These are phyloP conservation scores for Propithecus deckenii DNA, from an alignment of 2,797 vertebrate genomes.

Conservation along the genomic window DNA sequence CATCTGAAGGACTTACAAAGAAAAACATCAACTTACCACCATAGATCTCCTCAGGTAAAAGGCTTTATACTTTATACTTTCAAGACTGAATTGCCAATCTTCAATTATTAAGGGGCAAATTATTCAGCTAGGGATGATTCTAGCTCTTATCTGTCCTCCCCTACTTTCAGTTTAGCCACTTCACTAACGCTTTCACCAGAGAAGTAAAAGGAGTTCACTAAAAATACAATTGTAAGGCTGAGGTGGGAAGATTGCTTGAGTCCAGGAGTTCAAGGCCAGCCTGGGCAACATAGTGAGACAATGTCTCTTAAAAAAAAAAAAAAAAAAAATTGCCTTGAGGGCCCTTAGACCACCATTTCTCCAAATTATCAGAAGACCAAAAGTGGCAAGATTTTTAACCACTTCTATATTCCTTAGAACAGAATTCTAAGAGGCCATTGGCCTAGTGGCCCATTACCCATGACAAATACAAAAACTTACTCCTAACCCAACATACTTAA, in stretches of 20 bases:
- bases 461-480: constrained; percentile 37
- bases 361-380: constrained; percentile 39
- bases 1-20: constrained; percentile 17
- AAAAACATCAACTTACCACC: not conserved
- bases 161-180: constrained; percentile 30
- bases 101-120: constrained; percentile 1
- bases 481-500: not conserved
- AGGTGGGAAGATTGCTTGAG: not conserved
- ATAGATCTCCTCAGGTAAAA: not conserved
- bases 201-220: constrained; percentile 33
- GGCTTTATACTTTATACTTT: not conserved
- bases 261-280: not conserved
- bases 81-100: constrained; percentile 11
- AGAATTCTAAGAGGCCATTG: not conserved
- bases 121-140: not conserved
- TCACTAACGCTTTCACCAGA: constrained; percentile 34
- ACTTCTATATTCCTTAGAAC: not conserved
- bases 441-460: not conserved
- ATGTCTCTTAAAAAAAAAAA: not conserved
- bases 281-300: not conserved
- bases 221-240: not conserved
- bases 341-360: not conserved
- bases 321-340: not conserved
- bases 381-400: constrained; percentile 6
- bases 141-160: constrained; percentile 10